phyloP scores from a whole-genome alignment of 2,888 invertebrate genomes.

The Oasisia sp. region DNA sequence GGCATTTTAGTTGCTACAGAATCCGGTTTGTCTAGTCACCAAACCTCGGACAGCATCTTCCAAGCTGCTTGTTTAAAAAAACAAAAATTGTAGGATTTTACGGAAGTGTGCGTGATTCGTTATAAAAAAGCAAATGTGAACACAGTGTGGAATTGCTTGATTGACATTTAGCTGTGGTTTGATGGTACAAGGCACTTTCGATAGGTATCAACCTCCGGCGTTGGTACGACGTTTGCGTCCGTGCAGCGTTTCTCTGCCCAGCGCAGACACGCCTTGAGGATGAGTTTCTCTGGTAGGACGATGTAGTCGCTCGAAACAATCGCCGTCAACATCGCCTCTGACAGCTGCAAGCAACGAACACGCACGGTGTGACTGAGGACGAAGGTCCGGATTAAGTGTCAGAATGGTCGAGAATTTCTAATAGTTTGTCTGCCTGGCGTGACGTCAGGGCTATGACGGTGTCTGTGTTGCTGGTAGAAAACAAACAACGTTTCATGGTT shows the following conservation, averaged over 20 bases:
- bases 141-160: background rate
- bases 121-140: background rate
- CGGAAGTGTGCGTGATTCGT: background rate
- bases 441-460: too few species aligned
- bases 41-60: background rate
- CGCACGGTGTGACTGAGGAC: too few species aligned
- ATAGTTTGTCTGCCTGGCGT: too few species aligned
- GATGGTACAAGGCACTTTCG: background rate
- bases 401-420: too few species aligned
- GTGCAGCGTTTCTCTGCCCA: conserved; percentile 30
- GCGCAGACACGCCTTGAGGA: conserved; percentile 27
- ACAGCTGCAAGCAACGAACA: conserved; percentile 70
- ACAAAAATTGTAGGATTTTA: background rate
- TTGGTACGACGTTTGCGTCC: background rate
- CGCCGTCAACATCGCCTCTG: conserved; percentile 74
- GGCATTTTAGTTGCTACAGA: too few species aligned
- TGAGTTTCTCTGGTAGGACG: conserved; percentile 62
- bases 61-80: background rate
- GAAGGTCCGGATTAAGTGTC: too few species aligned
- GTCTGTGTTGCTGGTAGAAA: too few species aligned
- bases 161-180: background rate
- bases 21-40: too few species aligned
- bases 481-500: too few species aligned
- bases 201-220: background rate
- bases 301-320: conserved; percentile 78